These are phyloP conservation scores for Pseudomyrmex dendroicus DNA, from an alignment of 1,140 invertebrate species.

Conservation along the genomic window DNA sequence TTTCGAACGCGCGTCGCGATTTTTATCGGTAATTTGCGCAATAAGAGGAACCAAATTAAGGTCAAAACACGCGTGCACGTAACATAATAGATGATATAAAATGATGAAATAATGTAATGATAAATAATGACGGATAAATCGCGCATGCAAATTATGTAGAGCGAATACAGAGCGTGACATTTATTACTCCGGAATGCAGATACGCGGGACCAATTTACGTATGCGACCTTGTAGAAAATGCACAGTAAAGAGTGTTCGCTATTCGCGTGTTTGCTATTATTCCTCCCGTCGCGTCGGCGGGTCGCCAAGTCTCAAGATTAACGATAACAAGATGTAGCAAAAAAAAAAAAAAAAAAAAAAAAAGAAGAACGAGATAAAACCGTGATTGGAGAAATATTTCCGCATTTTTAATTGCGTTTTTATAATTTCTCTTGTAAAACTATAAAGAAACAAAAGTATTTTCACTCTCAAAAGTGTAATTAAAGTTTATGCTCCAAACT, in stretches of 20 bases:
- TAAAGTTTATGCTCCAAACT: no score
- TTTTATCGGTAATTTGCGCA: no score
- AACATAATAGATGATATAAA: neutral
- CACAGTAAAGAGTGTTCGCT: conserved; percentile 2
- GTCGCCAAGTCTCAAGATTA: neutral
- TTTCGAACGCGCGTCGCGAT: no score
- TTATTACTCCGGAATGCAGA: conserved; percentile 23
- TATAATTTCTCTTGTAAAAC: neutral
- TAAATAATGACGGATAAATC: neutral
- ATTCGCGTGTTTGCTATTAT: neutral
- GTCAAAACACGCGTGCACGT: neutral
- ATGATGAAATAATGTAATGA: neutral
- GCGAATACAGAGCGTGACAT: neutral
- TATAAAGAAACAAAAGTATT: neutral
- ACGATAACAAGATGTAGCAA: conserved; percentile 26
- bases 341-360: neutral
- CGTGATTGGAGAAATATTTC: neutral
- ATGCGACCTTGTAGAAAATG: conserved; percentile 21
- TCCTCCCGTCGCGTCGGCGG: neutral
- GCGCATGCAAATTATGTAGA: neutral
- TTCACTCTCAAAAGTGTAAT: no score
- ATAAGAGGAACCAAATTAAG: no score
- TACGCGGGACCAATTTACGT: conserved; percentile 6
- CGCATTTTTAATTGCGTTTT: neutral
- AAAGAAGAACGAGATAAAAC: conserved; percentile 5